Evolutionary conservation across 2,888 invertebrate species (phyloP).

Genomic region (Plutella xylostella): DNA sequence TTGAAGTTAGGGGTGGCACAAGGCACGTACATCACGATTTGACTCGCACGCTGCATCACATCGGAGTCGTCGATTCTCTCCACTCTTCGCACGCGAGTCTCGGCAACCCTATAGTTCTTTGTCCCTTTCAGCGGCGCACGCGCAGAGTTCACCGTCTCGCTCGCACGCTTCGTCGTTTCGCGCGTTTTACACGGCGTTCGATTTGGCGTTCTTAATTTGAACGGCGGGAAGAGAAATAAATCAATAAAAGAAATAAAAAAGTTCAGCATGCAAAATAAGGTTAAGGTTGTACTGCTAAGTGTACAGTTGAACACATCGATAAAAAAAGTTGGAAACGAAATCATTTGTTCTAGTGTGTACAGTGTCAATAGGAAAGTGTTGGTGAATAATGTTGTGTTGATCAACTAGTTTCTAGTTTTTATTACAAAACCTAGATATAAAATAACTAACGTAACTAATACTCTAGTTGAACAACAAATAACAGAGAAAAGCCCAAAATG

Average conservation of each 20-base stretch:
- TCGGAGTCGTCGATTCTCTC: constrained; percentile 79
- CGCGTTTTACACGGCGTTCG: constrained; percentile 37
- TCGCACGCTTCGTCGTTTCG: constrained; percentile 24
- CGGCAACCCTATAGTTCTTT: constrained; percentile 55
- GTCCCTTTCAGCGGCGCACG: constrained; percentile 43
- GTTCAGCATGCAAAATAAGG: constrained; percentile 15
- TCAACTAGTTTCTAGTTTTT: too few relatives aligned
- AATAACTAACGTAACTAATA: too few relatives aligned
- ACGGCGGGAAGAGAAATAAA: constrained; percentile 28
- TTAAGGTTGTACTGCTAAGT: too few relatives aligned
- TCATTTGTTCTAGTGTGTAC: too few relatives aligned
- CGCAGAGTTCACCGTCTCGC: constrained; percentile 28
- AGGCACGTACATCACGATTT: constrained; percentile 88
- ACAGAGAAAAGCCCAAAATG: too few relatives aligned
- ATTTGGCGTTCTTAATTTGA: constrained; percentile 35
- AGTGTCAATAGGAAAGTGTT: too few relatives aligned
- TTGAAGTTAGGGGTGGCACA: not conserved
- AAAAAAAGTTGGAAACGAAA: too few relatives aligned
- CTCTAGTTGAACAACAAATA: too few relatives aligned
- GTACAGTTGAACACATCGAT: too few relatives aligned
- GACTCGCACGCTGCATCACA: constrained; percentile 87
- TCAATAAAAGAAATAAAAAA: constrained; percentile 25
- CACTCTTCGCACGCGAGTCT: constrained; percentile 57
- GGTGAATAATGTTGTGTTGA: too few relatives aligned
- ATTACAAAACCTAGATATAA: too few relatives aligned